A percentile compares a stretch with the other conserved stretches of the same genome.
phyloP scores from a whole-genome alignment of 53 echinoderm and acorn worm species.

The Luidia sarsii region DNA sequence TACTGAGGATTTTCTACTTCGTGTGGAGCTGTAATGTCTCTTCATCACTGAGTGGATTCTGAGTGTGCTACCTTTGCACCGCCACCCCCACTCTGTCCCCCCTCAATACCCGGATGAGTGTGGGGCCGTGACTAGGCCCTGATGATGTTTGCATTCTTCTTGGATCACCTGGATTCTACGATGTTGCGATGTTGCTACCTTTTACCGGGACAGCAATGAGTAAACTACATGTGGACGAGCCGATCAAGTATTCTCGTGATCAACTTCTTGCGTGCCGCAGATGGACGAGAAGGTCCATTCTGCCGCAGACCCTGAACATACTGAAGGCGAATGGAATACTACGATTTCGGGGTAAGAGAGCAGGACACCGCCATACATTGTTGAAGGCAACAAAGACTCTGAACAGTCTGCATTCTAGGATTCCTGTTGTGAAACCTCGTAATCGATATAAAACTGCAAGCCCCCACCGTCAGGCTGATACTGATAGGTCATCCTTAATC shows the following conservation, averaged over 20 bases:
- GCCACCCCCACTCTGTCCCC: too few relatives aligned
- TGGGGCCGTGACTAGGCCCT: too few relatives aligned
- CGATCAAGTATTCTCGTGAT: neutral
- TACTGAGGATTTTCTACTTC: too few relatives aligned
- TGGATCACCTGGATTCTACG: too few relatives aligned
- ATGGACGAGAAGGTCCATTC: neutral
- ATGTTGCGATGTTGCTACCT: too few relatives aligned
- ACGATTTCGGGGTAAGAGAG: slow-evolving; percentile 22
- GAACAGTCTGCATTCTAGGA: neutral
- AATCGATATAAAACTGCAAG: neutral
- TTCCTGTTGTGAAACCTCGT: slow-evolving; percentile 14
- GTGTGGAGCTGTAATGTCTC: too few relatives aligned
- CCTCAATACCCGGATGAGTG: too few relatives aligned
- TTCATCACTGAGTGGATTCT: too few relatives aligned
- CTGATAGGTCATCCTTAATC: neutral
- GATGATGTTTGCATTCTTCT: too few relatives aligned
- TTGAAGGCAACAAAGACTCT: neutral
- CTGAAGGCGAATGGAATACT: neutral
- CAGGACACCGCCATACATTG: slow-evolving; percentile 13
- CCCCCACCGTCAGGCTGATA: slow-evolving; percentile 7
- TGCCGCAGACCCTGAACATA: neutral
- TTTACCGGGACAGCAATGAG: too few relatives aligned
- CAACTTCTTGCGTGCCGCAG: slow-evolving; percentile 11
- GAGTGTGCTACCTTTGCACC: too few relatives aligned
- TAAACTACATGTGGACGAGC: neutral